Base-by-base conservation (phyloP, 2,113 vertebrate genomes). In the Pangasianodon gigas region DNA sequence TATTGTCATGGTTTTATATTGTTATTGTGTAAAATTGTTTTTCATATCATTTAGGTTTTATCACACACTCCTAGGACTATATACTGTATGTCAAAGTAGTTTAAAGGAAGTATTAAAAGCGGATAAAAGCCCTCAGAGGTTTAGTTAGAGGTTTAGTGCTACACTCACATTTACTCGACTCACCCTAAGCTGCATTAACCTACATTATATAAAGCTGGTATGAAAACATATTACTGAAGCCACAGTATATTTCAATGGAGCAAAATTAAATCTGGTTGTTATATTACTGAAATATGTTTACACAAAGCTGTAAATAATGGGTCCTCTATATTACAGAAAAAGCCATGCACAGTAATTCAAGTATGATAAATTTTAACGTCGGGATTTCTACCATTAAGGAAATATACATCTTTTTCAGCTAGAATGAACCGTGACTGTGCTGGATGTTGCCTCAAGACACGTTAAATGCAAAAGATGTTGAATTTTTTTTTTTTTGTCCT, bases 331-430 rank as follows among this genome's bases (percentile, higher is more conserved):
- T 85, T 58, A 26, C 75, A 56, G 56, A 52, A 56, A 83, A 41
- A 71, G 79, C 46, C 65, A 32, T 67, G 2, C 65, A 56, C 32
- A 56, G 48, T 69, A 44, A 89, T 67, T 85, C 46, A 85, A 88
- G 77, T 58, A 58, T 62, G 85, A 84, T 80, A 71, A 87, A 90
- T 87, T 90, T 19, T 77, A 88, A 89, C 82, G 41, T 86, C 62
- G 84, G 83, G 86, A 85, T 74, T 88, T 82, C 48, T 88, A 62
- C 51, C 44, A 85, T 91, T 91, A 85, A 84, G 77, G 80, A 87
- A 80, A 51, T 91, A 82, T 88, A 88, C 88, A 85, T 87, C 44
- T 74, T 74, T 81, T 89, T 89, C 83, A 79, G 62, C 77, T 86
- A 56, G 77, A 91, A 88, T 69, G 62, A 88, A 90, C 71, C 85